Conservation (phyloP, 2,888 invertebrate species). For the Nomada fucata region DNA sequence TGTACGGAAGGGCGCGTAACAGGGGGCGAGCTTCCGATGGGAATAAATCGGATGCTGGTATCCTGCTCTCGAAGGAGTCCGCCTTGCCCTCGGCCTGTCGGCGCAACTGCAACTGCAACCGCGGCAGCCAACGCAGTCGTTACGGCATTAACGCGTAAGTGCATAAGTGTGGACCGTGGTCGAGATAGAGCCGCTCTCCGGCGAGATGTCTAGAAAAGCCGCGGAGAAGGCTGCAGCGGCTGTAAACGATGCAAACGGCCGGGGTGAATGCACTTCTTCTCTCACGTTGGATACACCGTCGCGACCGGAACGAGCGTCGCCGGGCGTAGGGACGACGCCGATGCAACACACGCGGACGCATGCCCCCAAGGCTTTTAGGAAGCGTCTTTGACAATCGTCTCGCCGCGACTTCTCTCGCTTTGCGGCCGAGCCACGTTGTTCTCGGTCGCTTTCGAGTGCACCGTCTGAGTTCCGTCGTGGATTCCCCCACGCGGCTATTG, state of each 20-base stretch:
- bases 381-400: slow-evolving; percentile 35
- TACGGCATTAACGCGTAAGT: slow-evolving; percentile 74
- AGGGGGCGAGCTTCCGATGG: slow-evolving; percentile 1
- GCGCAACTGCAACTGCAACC: slow-evolving; percentile 54
- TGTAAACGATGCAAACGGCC: slow-evolving; percentile 67
- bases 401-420: neutral
- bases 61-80: slow-evolving; percentile 43
- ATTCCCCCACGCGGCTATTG: neutral
- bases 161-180: slow-evolving; percentile 70
- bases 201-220: slow-evolving; percentile 55
- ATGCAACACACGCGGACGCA: slow-evolving; percentile 28
- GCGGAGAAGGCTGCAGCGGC: slow-evolving; percentile 64
- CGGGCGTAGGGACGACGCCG: slow-evolving; percentile 9
- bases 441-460: neutral
- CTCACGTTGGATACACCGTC: slow-evolving; percentile 40
- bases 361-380: slow-evolving; percentile 24
- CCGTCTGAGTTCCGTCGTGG: neutral
- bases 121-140: slow-evolving; percentile 60
- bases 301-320: slow-evolving; percentile 28
- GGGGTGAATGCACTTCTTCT: slow-evolving; percentile 73
- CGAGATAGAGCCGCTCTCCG: slow-evolving; percentile 62
- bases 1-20: neutral
- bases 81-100: slow-evolving; percentile 50
- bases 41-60: slow-evolving; percentile 57
- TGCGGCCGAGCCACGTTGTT: neutral